phyloP scores from a whole-genome alignment of 1,140 invertebrate genomes.

The Galleria mellonella region DNA sequence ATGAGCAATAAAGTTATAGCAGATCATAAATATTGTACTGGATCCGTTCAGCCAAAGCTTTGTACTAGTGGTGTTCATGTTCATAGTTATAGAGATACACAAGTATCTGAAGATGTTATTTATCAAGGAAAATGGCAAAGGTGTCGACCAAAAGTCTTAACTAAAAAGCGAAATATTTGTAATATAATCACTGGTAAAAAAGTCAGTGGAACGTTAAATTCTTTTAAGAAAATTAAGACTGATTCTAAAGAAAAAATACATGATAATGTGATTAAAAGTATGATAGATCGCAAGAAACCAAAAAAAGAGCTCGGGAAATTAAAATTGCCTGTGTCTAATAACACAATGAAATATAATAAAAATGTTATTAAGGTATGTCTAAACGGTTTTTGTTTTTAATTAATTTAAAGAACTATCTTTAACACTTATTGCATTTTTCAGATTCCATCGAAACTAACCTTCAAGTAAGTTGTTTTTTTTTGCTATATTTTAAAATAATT shows the following conservation, averaged over 20 bases:
- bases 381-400: too few species aligned
- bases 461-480: too few species aligned
- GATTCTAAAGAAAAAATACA: slow-evolving; percentile 18
- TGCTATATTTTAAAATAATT: too few species aligned
- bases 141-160: slow-evolving; percentile 12
- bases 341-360: too few species aligned
- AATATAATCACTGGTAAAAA: slow-evolving; percentile 14
- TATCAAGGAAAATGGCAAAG: slow-evolving; percentile 58
- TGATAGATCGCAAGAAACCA: slow-evolving; percentile 1
- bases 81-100: slow-evolving; percentile 48
- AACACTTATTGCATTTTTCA: too few species aligned
- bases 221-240: slow-evolving; percentile 20
- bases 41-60: slow-evolving; percentile 24
- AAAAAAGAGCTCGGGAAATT: background rate
- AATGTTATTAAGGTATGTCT: too few species aligned
- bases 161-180: slow-evolving; percentile 17
- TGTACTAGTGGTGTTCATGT: slow-evolving; percentile 46
- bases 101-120: slow-evolving; percentile 46
- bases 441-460: too few species aligned
- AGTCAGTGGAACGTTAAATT: slow-evolving; percentile 6
- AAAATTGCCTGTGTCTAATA: too few species aligned
- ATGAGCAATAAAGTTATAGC: slow-evolving; percentile 15
- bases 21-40: slow-evolving; percentile 15
- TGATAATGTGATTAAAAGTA: background rate
- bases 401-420: too few species aligned